Evolutionary conservation across 2,797 vertebrate species (phyloP).

Genomic region (Sparidentex hasta): DNA sequence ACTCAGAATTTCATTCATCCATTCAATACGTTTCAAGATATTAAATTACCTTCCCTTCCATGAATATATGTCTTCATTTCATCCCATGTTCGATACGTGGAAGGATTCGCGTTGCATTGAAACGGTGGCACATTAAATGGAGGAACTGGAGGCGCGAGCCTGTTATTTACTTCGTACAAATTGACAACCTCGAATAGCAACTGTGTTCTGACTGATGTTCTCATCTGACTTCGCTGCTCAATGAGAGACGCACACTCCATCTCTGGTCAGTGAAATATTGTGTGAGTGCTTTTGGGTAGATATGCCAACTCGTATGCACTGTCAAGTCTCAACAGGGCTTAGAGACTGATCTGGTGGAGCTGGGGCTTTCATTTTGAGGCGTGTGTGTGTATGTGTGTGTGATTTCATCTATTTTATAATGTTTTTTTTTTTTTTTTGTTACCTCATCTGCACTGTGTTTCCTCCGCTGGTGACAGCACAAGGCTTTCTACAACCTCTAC

Average conservation of each 20-base stretch:
- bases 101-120: slow-evolving; percentile 2
- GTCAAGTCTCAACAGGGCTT: slow-evolving; percentile 48
- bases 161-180: slow-evolving; percentile 66
- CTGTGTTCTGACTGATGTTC: slow-evolving; percentile 62
- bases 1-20: background rate
- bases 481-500: slow-evolving; percentile 22
- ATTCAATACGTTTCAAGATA: background rate
- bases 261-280: slow-evolving; percentile 57
- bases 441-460: slow-evolving; percentile 28
- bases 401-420: slow-evolving; percentile 21
- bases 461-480: slow-evolving; percentile 18
- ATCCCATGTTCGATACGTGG: background rate
- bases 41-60: background rate
- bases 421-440: slow-evolving; percentile 10
- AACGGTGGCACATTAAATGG: slow-evolving; percentile 31
- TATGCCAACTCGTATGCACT: slow-evolving; percentile 48
- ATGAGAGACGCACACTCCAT: slow-evolving; percentile 43
- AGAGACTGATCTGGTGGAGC: slow-evolving; percentile 44
- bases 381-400: slow-evolving; percentile 4
- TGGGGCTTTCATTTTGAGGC: slow-evolving; percentile 54
- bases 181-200: slow-evolving; percentile 64
- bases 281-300: slow-evolving; percentile 48
- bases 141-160: slow-evolving; percentile 15
- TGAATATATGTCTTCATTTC: slow-evolving; percentile 19
- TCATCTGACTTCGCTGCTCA: slow-evolving; percentile 53